Conservation (phyloP, 2,888 invertebrate genomes). For the Sesia apiformis region DNA sequence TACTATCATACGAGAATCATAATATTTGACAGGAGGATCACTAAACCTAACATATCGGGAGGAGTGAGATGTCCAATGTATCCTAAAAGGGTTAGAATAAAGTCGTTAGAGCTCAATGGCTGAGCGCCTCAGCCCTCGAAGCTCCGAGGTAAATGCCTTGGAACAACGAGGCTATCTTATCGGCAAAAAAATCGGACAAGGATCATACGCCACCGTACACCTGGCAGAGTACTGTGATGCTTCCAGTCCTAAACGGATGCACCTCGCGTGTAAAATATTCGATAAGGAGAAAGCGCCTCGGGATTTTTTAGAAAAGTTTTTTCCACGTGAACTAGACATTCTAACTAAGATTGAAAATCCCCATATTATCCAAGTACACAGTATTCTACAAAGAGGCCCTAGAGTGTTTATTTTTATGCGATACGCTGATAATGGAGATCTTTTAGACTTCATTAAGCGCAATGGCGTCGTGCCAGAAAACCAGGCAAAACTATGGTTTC, state of each 20-base stretch:
- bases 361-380: slow-evolving; percentile 92
- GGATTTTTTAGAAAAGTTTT: slow-evolving; percentile 94
- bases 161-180: slow-evolving; percentile 89
- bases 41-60: slow-evolving; percentile 55
- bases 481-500: slow-evolving; percentile 88
- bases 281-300: slow-evolving; percentile 90
- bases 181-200: slow-evolving; percentile 92
- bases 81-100: slow-evolving; percentile 73
- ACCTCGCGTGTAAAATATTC: slow-evolving; percentile 92
- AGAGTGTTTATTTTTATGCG: slow-evolving; percentile 94
- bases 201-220: slow-evolving; percentile 93
- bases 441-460: slow-evolving; percentile 87
- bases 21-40: slow-evolving; percentile 56
- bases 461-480: slow-evolving; percentile 85
- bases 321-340: slow-evolving; percentile 93
- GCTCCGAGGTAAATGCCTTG: slow-evolving; percentile 89
- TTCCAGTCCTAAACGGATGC: slow-evolving; percentile 80
- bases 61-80: slow-evolving; percentile 72
- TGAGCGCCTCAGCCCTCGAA: slow-evolving; percentile 83
- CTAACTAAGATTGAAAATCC: slow-evolving; percentile 92
- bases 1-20: slow-evolving; percentile 28
- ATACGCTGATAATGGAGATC: slow-evolving; percentile 92
- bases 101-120: slow-evolving; percentile 77
- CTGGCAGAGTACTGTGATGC: slow-evolving; percentile 87
- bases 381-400: slow-evolving; percentile 87